These are phyloP conservation scores for Mesoligia furuncula DNA, from an alignment of 2,888 invertebrate species.

Conservation along the genomic window DNA sequence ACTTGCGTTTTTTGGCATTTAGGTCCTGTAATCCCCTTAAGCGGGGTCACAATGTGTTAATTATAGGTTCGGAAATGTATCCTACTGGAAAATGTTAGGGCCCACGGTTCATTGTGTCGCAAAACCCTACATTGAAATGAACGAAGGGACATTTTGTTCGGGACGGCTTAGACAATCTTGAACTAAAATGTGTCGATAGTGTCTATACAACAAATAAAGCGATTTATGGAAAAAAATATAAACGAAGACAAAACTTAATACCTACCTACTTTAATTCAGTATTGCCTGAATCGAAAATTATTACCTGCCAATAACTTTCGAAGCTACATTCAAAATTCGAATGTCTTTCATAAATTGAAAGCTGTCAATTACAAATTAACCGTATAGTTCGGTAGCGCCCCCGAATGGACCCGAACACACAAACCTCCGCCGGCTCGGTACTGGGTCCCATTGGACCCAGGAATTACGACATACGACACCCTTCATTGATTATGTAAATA, in stretches of 20 bases:
- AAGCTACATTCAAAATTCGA: background rate
- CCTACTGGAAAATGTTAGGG: slow-evolving; percentile 28
- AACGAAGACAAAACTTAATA: background rate
- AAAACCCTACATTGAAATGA: slow-evolving; percentile 12
- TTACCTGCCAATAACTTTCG: too few species aligned
- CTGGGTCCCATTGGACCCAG: too few species aligned
- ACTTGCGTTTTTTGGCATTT: too few species aligned
- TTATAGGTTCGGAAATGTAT: slow-evolving; percentile 14
- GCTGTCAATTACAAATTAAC: background rate
- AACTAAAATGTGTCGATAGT: background rate
- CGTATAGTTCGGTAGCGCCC: too few species aligned
- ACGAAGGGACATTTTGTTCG: slow-evolving; percentile 10
- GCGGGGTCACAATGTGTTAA: slow-evolving; percentile 23
- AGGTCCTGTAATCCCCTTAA: background rate
- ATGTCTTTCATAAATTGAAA: too few species aligned
- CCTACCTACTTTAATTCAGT: background rate
- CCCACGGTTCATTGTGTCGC: slow-evolving; percentile 11
- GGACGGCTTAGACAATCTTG: slow-evolving; percentile 7
- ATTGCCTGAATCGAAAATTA: background rate
- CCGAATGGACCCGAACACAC: too few species aligned
- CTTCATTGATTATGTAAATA: too few species aligned
- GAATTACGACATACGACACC: too few species aligned
- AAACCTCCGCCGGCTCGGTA: too few species aligned
- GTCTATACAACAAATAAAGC: background rate
- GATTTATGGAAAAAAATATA: background rate